Conservation (phyloP, 2,888 invertebrate genomes). For the Morinoia aosen region DNA sequence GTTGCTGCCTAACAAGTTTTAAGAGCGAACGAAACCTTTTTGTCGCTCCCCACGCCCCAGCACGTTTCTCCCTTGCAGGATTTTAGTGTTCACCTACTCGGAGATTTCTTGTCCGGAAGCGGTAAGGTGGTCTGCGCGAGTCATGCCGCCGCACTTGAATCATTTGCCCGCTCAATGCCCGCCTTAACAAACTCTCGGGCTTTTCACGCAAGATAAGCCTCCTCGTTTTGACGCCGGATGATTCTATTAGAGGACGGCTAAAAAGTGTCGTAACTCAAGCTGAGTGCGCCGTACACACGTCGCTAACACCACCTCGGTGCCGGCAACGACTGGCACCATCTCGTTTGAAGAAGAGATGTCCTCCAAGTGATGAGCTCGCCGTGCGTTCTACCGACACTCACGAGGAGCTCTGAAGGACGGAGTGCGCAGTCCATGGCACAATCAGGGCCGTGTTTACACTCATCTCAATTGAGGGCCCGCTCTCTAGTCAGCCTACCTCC, state of each 20-base stretch:
- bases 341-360: slow-evolving; percentile 41
- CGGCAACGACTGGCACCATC: slow-evolving; percentile 23
- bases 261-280: slow-evolving; percentile 33
- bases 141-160: not conserved
- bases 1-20: not conserved
- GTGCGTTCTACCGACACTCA: not conserved
- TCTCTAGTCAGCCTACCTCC: not conserved
- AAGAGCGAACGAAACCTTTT: not conserved
- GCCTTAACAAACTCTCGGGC: slow-evolving; percentile 33
- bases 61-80: not conserved
- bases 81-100: not conserved
- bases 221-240: slow-evolving; percentile 45
- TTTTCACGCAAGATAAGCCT: slow-evolving; percentile 39
- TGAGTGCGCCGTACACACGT: slow-evolving; percentile 23
- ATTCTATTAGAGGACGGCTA: slow-evolving; percentile 22
- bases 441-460: slow-evolving; percentile 39
- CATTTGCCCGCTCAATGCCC: not conserved
- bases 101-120: not conserved
- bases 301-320: slow-evolving; percentile 12
- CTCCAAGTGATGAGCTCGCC: not conserved
- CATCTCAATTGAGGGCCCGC: not conserved
- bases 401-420: not conserved
- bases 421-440: not conserved
- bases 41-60: not conserved
- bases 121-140: not conserved